These are phyloP conservation scores for Andrena minutula DNA, from an alignment of 2,888 invertebrate genomes.

Conservation along the genomic window DNA sequence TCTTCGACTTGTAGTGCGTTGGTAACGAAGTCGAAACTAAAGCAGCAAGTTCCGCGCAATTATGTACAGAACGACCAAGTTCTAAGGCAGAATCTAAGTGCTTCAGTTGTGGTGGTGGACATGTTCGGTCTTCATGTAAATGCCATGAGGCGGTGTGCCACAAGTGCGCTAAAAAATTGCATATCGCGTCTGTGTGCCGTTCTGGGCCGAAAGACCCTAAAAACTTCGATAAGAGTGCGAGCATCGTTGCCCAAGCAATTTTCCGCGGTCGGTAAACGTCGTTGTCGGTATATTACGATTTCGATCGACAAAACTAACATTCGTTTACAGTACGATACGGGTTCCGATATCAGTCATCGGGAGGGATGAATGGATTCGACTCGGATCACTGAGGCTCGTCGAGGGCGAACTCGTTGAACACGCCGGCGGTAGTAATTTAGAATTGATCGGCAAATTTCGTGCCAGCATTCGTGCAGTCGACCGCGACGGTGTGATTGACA, in stretches of 20 bases:
- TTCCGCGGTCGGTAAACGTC: not conserved
- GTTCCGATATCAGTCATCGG: constrained; percentile 13
- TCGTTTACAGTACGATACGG: not conserved
- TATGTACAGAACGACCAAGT: not conserved
- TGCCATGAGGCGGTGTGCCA: constrained; percentile 12
- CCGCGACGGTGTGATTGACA: not conserved
- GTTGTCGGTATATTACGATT: not conserved
- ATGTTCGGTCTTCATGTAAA: not conserved
- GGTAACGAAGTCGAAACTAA: not conserved
- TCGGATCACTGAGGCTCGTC: not conserved
- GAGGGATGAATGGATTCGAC: not conserved
- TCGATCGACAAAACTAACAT: not conserved
- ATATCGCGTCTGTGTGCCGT: constrained; percentile 13
- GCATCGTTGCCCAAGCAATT: not conserved
- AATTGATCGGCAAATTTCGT: constrained; percentile 6
- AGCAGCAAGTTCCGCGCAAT: not conserved
- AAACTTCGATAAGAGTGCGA: not conserved
- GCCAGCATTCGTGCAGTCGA: not conserved
- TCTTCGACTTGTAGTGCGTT: not conserved
- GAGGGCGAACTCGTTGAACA: not conserved
- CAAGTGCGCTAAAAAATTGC: not conserved
- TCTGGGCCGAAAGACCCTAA: not conserved
- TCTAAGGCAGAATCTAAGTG: not conserved
- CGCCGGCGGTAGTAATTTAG: not conserved
- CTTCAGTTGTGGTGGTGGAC: constrained; percentile 1